phyloP scores from a whole-genome alignment of 1,140 invertebrate species.

The Sitophilus oryzae region DNA sequence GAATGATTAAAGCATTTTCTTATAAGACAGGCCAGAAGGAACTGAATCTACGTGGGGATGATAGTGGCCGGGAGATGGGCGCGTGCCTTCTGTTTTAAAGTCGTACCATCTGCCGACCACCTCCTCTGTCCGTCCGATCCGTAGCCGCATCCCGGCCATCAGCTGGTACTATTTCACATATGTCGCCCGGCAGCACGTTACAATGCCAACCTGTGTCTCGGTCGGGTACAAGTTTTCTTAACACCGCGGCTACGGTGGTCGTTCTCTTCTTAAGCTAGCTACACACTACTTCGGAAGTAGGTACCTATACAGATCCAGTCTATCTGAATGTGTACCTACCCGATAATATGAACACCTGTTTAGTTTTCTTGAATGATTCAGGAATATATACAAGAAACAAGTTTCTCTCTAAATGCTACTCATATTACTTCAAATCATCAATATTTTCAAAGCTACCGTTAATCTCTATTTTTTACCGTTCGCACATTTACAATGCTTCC shows the following conservation, averaged over 20 bases:
- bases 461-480: too few relatives aligned
- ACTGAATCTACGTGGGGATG: conserved; percentile 7
- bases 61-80: conserved; percentile 12
- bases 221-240: conserved; percentile 10
- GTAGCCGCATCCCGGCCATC: conserved; percentile 15
- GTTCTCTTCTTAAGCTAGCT: background rate
- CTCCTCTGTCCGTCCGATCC: conserved; percentile 1
- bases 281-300: background rate
- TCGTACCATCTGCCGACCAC: conserved; percentile 9
- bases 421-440: too few relatives aligned
- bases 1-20: too few relatives aligned
- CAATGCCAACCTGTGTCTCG: conserved; percentile 4
- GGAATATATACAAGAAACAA: too few relatives aligned
- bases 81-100: conserved; percentile 18
- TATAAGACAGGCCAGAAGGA: too few relatives aligned
- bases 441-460: too few relatives aligned
- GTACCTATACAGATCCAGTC: too few relatives aligned
- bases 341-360: too few relatives aligned
- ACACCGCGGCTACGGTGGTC: background rate
- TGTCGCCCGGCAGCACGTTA: conserved; percentile 6
- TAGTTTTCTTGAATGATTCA: too few relatives aligned
- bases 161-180: conserved; percentile 17
- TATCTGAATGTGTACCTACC: too few relatives aligned
- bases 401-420: too few relatives aligned
- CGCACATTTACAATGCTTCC: too few relatives aligned